Percentiles rank a stretch among this genome's conserved stretches.
Evolutionary conservation across 2,113 vertebrate genomes (phyloP).

Genomic region (Scalopus aquaticus): DNA sequence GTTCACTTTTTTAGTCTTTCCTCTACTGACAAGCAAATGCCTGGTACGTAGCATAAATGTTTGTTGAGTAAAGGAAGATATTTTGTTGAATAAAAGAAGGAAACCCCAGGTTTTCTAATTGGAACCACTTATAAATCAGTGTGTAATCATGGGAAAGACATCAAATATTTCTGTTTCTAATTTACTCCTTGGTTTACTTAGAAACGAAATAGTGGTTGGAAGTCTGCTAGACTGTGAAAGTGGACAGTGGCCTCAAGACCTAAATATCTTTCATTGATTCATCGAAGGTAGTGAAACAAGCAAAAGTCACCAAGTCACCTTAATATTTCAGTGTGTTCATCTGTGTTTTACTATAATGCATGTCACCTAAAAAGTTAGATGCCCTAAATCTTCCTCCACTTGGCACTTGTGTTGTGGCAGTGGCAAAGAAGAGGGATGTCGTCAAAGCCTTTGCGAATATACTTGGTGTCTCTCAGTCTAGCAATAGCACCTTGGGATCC

Average conservation of each 20-base stretch:
- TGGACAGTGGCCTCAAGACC: slow-evolving; percentile 7
- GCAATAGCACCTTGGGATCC: slow-evolving; percentile 24
- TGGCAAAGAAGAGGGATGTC: not conserved
- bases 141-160: not conserved
- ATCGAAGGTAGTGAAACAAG: slow-evolving; percentile 10
- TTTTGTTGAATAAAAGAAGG: slow-evolving; percentile 34
- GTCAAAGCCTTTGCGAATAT: not conserved
- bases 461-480: slow-evolving; percentile 44
- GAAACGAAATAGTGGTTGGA: slow-evolving; percentile 16
- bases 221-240: not conserved
- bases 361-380: not conserved
- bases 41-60: not conserved
- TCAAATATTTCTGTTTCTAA: slow-evolving; percentile 5
- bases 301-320: slow-evolving; percentile 43
- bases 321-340: not conserved
- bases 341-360: not conserved
- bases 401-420: not conserved
- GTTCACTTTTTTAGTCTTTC: not conserved
- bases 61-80: not conserved
- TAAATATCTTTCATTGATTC: slow-evolving; percentile 52
- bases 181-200: slow-evolving; percentile 18
- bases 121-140: not conserved
- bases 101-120: slow-evolving; percentile 25
- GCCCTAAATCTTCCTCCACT: slow-evolving; percentile 52
- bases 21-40: not conserved